Conservation (phyloP, 2,113 vertebrate species). For the Phaetusa simplex region DNA sequence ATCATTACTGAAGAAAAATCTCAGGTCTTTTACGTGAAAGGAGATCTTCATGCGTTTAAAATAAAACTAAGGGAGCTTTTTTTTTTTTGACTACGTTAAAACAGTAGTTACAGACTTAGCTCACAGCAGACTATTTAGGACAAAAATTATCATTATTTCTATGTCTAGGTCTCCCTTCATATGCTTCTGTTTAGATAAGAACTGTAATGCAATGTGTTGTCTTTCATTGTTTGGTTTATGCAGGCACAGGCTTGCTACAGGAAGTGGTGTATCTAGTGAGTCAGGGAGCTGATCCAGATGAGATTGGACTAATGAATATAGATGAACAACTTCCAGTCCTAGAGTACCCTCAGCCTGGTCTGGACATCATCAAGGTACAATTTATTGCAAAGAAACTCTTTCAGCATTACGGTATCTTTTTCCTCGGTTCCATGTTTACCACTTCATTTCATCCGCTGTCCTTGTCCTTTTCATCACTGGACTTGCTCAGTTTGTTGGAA, state of each 20-base stretch:
- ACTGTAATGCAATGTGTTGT: slow-evolving; percentile 33
- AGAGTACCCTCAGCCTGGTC: slow-evolving; percentile 94
- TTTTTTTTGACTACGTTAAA: background rate
- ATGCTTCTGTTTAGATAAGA: slow-evolving; percentile 24
- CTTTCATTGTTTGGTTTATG: slow-evolving; percentile 1
- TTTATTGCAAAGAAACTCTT: background rate
- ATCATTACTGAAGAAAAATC: background rate
- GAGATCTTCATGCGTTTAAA: background rate
- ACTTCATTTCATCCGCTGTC: background rate
- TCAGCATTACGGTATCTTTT: background rate
- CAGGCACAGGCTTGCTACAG: slow-evolving; percentile 95
- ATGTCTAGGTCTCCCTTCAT: background rate
- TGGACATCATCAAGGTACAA: slow-evolving; percentile 97
- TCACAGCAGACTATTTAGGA: background rate
- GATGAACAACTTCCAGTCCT: slow-evolving; percentile 96
- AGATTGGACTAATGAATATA: slow-evolving; percentile 98
- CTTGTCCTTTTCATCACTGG: background rate
- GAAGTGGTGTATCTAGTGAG: slow-evolving; percentile 97
- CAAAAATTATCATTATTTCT: background rate
- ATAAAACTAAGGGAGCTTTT: background rate
- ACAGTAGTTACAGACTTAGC: background rate
- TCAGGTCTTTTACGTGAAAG: background rate
- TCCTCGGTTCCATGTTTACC: background rate
- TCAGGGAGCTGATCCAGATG: slow-evolving; percentile 95
- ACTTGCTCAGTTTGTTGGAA: background rate